Conservation (phyloP, 2,113 vertebrate genomes). For the Sigmodon hispidus region DNA sequence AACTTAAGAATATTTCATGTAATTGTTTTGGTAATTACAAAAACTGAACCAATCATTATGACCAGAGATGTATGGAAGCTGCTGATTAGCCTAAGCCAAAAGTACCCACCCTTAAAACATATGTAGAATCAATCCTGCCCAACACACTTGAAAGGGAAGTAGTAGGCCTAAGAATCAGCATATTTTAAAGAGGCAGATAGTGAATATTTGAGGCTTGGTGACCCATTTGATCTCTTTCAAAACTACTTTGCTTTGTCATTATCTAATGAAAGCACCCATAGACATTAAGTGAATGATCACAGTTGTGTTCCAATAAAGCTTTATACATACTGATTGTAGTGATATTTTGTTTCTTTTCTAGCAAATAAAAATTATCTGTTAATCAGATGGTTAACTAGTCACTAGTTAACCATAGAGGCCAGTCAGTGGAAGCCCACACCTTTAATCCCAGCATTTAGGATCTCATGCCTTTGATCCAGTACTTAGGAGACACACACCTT, state of each 20-base stretch:
- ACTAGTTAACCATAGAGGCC: too few species aligned
- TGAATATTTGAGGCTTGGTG: background rate
- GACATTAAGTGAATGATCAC: background rate
- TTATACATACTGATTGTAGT: background rate
- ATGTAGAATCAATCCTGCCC: background rate
- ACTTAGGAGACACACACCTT: too few species aligned
- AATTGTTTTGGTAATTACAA: background rate
- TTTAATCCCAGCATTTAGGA: too few species aligned
- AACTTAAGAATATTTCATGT: background rate
- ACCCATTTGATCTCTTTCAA: background rate
- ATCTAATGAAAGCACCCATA: background rate
- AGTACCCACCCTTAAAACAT: background rate
- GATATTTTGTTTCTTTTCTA: too few species aligned
- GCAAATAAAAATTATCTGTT: too few species aligned
- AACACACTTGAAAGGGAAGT: background rate
- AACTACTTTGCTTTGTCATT: background rate
- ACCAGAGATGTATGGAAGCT: background rate
- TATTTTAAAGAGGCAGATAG: background rate
- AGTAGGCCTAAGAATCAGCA: background rate
- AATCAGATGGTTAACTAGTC: too few species aligned
- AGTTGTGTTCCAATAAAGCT: conserved; percentile 16
- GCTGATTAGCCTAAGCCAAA: background rate
- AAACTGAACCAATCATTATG: background rate
- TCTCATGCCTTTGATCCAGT: too few species aligned
- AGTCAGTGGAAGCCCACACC: too few species aligned